Conservation (phyloP, 2,113 vertebrate genomes). For the Microcebus tavaratra region DNA sequence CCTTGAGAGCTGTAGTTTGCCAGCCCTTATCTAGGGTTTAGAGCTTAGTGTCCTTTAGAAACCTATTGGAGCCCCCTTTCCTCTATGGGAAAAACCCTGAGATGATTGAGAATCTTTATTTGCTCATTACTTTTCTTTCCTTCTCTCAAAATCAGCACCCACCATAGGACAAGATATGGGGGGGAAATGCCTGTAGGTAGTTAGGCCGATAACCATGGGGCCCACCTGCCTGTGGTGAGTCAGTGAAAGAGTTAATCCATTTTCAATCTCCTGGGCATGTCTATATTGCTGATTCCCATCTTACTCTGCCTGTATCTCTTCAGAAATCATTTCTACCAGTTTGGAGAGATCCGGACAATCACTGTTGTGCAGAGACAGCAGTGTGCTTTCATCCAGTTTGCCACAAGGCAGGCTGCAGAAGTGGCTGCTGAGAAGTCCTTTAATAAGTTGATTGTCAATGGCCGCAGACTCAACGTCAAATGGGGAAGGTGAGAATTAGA, state of each 20-base stretch:
- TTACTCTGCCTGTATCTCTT: background rate
- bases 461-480: constrained; percentile 97
- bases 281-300: background rate
- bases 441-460: constrained; percentile 98
- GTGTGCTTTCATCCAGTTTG: constrained; percentile 99
- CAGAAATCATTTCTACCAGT: constrained; percentile 99
- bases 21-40: background rate
- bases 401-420: constrained; percentile 94
- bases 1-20: background rate
- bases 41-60: background rate
- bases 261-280: background rate
- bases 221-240: background rate
- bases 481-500: constrained; percentile 93
- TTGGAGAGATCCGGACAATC: constrained; percentile 97
- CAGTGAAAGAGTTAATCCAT: background rate
- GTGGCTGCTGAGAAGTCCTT: constrained; percentile 98
- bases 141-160: background rate
- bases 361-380: constrained; percentile 98
- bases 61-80: background rate
- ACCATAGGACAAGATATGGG: background rate
- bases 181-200: background rate
- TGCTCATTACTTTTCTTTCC: background rate
- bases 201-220: background rate
- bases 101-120: background rate
- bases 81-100: background rate